These are phyloP conservation scores for Hafferia zeledoni DNA, from an alignment of 2,797 vertebrate species.

Conservation along the genomic window DNA sequence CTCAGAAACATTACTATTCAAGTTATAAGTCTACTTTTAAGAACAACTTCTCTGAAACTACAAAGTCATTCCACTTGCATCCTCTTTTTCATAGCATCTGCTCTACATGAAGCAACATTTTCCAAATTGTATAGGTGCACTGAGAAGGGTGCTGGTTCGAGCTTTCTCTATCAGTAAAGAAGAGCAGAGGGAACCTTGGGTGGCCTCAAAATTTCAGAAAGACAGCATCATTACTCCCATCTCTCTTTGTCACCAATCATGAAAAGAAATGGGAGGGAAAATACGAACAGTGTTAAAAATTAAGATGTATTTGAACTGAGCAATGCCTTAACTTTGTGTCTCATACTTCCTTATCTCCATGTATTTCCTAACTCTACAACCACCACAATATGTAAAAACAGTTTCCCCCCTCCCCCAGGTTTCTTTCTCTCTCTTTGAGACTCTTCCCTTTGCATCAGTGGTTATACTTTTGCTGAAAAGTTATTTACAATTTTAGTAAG, in stretches of 20 bases:
- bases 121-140: not conserved
- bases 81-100: not conserved
- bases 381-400: not conserved
- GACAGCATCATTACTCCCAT: rapidly evolving
- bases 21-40: not conserved
- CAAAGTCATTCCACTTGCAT: not conserved
- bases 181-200: not conserved
- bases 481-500: not conserved
- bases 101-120: not conserved
- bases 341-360: not conserved
- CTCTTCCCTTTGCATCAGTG: not conserved
- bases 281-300: not conserved
- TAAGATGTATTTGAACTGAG: not conserved
- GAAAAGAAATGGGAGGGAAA: not conserved
- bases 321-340: not conserved
- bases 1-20: not conserved
- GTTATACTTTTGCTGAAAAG: not conserved
- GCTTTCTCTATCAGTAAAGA: not conserved
- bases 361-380: not conserved
- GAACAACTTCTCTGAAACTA: not conserved
- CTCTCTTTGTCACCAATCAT: not conserved
- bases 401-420: rapidly evolving
- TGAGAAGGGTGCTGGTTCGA: not conserved
- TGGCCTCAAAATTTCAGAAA: not conserved
- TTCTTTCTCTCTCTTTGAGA: not conserved